Conservation (phyloP, 2,888 invertebrate genomes). For the Xylota segnis region DNA sequence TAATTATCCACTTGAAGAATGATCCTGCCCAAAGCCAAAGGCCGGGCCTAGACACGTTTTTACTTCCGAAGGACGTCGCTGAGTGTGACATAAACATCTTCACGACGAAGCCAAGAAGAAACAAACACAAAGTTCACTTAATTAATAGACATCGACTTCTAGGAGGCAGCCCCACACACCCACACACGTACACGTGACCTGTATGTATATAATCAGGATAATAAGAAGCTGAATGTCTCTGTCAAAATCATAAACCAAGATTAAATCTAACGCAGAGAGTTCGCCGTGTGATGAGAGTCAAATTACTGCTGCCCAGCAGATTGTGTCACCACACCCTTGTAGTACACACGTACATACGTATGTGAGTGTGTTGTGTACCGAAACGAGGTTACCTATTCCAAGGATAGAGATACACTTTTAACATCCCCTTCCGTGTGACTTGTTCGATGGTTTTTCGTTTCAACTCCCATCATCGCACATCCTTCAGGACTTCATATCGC, state of each 20-base stretch:
- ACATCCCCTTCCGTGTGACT: constrained; percentile 53
- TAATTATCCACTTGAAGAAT: constrained; percentile 73
- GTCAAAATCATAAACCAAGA: constrained; percentile 74
- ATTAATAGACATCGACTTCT: constrained; percentile 52
- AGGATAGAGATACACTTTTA: constrained; percentile 47
- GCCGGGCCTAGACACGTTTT: background rate
- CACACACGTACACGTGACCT: background rate
- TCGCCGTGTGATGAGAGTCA: constrained; percentile 50
- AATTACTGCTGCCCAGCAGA: constrained; percentile 56
- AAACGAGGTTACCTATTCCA: constrained; percentile 35
- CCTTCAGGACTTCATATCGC: constrained; percentile 33
- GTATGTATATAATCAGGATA: constrained; percentile 63
- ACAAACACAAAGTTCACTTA: constrained; percentile 45
- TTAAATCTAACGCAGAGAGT: constrained; percentile 57
- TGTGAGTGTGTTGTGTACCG: constrained; percentile 18
- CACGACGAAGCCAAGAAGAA: background rate
- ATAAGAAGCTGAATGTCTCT: constrained; percentile 70
- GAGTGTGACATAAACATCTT: constrained; percentile 59
- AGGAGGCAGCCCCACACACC: background rate
- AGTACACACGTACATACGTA: too few relatives aligned
- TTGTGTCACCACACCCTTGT: constrained; percentile 19
- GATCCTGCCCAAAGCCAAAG: constrained; percentile 35
- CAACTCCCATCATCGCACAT: constrained; percentile 45
- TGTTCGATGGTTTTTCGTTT: constrained; percentile 57
- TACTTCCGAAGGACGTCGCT: constrained; percentile 31